Percentiles rank a stretch among this genome's conserved stretches.
These are phyloP conservation scores for Trichogramma evanescens DNA, from an alignment of 2,888 invertebrate genomes.

Conservation along the genomic window DNA sequence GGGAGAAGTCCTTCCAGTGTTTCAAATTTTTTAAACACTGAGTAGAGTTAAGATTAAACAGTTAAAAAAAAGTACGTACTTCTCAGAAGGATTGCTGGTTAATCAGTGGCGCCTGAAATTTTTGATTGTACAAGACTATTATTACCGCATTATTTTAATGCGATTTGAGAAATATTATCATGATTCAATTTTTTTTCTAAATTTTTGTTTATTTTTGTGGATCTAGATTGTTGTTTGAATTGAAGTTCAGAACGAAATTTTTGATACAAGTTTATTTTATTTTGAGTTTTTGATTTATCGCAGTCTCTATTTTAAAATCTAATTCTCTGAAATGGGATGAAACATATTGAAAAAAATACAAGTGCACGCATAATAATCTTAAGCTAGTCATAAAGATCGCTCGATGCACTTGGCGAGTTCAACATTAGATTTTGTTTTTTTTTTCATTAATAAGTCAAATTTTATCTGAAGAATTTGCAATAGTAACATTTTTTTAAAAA, in stretches of 20 bases:
- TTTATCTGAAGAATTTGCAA: neutral
- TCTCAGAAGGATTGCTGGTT: no score
- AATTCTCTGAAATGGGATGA: conserved; percentile 1
- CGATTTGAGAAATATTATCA: no score
- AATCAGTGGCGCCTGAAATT: no score
- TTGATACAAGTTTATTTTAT: neutral
- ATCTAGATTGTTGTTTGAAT: neutral
- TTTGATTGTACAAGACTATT: no score
- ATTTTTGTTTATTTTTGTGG: no score
- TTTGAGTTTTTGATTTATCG: conserved; percentile 3
- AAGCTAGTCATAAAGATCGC: conserved; percentile 14
- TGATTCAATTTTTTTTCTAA: no score
- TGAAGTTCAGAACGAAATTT: neutral
- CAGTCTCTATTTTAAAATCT: conserved; percentile 3
- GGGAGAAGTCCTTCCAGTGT: neutral
- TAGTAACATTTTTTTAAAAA: no score
- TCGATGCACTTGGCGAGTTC: conserved; percentile 12
- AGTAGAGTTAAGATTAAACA: no score
- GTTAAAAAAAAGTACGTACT: no score
- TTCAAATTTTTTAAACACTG: neutral
- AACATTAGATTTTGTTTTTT: neutral
- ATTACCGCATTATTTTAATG: no score
- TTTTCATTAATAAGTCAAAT: neutral
- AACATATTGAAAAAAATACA: conserved; percentile 3
- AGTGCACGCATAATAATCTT: conserved; percentile 12